phyloP scores from a whole-genome alignment of 2,113 vertebrate species.

The Lota lota region DNA sequence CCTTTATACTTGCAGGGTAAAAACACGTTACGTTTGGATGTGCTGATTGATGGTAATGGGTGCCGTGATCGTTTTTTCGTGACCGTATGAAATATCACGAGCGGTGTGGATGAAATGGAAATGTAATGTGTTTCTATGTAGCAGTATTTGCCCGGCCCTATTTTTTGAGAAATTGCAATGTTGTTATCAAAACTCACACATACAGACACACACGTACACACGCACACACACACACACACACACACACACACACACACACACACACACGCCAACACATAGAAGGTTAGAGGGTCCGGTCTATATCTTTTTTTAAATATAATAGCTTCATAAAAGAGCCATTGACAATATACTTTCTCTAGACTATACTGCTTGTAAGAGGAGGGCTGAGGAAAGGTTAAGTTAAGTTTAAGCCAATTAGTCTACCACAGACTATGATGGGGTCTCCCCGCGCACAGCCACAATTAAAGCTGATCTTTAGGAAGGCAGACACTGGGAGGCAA shows the following conservation, averaged over 20 bases:
- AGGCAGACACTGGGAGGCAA: slow-evolving; percentile 44
- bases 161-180: slow-evolving; percentile 11
- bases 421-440: slow-evolving; percentile 44
- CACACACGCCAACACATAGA: slow-evolving; percentile 10
- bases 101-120: slow-evolving; percentile 29
- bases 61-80: slow-evolving; percentile 25
- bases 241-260: background rate
- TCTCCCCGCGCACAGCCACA: slow-evolving; percentile 49
- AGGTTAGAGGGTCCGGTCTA: slow-evolving; percentile 10
- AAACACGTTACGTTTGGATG: slow-evolving; percentile 36
- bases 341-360: slow-evolving; percentile 35
- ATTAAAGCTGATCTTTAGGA: slow-evolving; percentile 73
- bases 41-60: slow-evolving; percentile 55
- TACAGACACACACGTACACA: background rate
- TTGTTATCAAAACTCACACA: too few relatives aligned
- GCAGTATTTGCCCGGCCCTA: background rate
- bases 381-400: slow-evolving; percentile 69
- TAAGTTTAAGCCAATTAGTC: slow-evolving; percentile 73
- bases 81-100: slow-evolving; percentile 27
- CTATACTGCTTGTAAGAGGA: slow-evolving; percentile 19
- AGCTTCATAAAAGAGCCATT: slow-evolving; percentile 53
- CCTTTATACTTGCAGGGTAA: slow-evolving; percentile 53
- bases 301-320: slow-evolving; percentile 27
- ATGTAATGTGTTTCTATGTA: slow-evolving; percentile 24
- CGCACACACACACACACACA: background rate